Evolutionary conservation across 2,888 invertebrate genomes (phyloP).

Genomic region (Zelleria hepariella): DNA sequence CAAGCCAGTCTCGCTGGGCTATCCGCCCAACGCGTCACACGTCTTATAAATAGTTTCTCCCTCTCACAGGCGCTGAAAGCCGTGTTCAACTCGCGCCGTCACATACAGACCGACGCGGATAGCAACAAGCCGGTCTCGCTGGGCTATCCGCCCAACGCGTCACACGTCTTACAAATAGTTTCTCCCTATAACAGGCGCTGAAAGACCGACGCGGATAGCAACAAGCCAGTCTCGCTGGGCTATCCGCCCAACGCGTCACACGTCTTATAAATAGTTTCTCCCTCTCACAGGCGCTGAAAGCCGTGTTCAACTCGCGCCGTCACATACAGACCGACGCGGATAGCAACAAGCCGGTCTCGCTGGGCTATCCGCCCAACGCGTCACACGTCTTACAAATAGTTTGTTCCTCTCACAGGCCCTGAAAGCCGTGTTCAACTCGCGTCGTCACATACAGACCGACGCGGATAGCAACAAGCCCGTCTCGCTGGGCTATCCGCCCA

Average conservation of each 20-base stretch:
- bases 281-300: slow-evolving; percentile 95
- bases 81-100: slow-evolving; percentile 75
- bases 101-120: slow-evolving; percentile 63
- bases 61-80: slow-evolving; percentile 94
- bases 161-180: not conserved
- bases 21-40: slow-evolving; percentile 96
- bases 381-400: not conserved
- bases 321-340: slow-evolving; percentile 66
- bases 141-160: slow-evolving; percentile 46
- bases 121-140: slow-evolving; percentile 69
- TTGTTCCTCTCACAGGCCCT: slow-evolving; percentile 56
- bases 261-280: too few species aligned
- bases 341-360: slow-evolving; percentile 62
- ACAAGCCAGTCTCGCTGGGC: slow-evolving; percentile 75
- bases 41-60: too few species aligned
- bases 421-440: slow-evolving; percentile 75
- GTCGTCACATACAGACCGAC: slow-evolving; percentile 70
- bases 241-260: slow-evolving; percentile 96
- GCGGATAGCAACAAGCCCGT: slow-evolving; percentile 68
- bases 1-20: slow-evolving; percentile 78
- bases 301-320: slow-evolving; percentile 75
- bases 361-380: slow-evolving; percentile 61
- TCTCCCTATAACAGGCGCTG: slow-evolving; percentile 57
- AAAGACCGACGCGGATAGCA: slow-evolving; percentile 65
- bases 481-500: slow-evolving; percentile 88